A percentile compares a stretch with the other conserved stretches of the same genome.
Conservation (phyloP, 2,888 invertebrate species). For the Agelastica alni region DNA sequence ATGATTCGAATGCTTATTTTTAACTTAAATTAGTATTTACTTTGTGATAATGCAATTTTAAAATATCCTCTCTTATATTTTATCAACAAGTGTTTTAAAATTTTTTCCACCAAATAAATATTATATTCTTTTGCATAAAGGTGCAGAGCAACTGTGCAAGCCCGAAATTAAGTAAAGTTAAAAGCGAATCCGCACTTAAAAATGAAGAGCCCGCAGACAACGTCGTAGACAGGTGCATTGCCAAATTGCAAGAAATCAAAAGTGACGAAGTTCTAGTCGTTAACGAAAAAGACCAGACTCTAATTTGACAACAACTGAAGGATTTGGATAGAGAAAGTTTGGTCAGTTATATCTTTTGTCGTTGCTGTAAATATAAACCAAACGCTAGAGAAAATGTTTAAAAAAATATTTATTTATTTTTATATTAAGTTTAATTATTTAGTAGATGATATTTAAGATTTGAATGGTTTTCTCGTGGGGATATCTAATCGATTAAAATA, state of each 20-base stretch:
- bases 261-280: slow-evolving; percentile 42
- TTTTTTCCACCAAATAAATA: background rate
- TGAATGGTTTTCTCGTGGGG: background rate
- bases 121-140: background rate
- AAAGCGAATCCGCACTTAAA: slow-evolving; percentile 27
- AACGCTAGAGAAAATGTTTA: slow-evolving; percentile 54
- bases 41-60: too few relatives aligned
- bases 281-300: slow-evolving; percentile 40
- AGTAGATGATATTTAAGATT: background rate
- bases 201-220: slow-evolving; percentile 31
- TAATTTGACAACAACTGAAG: slow-evolving; percentile 55
- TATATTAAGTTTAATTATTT: slow-evolving; percentile 3
- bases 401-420: slow-evolving; percentile 27
- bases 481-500: too few relatives aligned
- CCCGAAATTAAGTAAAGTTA: slow-evolving; percentile 38
- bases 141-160: slow-evolving; percentile 49
- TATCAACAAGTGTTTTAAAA: too few relatives aligned
- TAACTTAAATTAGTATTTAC: too few relatives aligned
- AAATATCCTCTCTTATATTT: too few relatives aligned
- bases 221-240: slow-evolving; percentile 38
- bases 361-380: slow-evolving; percentile 56
- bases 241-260: slow-evolving; percentile 43
- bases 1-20: too few relatives aligned
- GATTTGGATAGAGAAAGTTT: slow-evolving; percentile 52
- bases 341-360: slow-evolving; percentile 56